A percentile compares a stretch with the other conserved stretches of the same genome.
These are phyloP conservation scores for Cassiopea andromeda DNA, from an alignment of 30 jellyfish, hydroid and myxozoan species.

Conservation along the genomic window DNA sequence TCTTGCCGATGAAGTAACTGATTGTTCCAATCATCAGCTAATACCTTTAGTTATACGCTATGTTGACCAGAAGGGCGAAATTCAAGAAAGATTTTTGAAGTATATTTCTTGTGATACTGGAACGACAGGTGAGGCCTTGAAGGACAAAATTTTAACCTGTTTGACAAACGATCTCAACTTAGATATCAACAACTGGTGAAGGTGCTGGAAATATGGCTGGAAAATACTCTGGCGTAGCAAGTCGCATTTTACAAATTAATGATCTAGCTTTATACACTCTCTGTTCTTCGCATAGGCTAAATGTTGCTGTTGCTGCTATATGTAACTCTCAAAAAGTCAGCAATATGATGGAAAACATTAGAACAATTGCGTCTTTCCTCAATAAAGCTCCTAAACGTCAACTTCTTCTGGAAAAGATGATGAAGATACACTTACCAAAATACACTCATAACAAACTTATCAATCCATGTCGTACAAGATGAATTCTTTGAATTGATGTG, in stretches of 20 bases:
- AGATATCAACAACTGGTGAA: constrained; percentile 19
- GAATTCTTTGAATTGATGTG: constrained; percentile 17
- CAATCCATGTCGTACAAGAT: not conserved
- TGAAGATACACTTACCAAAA: not conserved
- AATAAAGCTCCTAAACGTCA: not conserved
- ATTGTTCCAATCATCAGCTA: not conserved
- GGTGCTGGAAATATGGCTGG: constrained; percentile 59
- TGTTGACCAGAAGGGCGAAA: constrained; percentile 17
- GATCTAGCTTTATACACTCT: constrained; percentile 1
- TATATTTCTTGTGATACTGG: constrained; percentile 35
- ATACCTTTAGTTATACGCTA: constrained; percentile 44
- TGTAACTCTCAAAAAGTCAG: constrained; percentile 1
- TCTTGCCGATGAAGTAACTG: constrained; percentile 67
- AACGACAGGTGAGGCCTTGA: constrained; percentile 16
- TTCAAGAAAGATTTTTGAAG: not conserved
- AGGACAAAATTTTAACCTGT: constrained; percentile 14
- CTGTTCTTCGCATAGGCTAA: constrained; percentile 15
- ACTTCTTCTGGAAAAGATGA: constrained; percentile 2
- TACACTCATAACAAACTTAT: not conserved
- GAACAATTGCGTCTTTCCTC: not conserved
- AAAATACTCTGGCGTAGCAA: constrained; percentile 37
- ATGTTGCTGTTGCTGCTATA: constrained; percentile 11
- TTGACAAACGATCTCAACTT: constrained; percentile 1
- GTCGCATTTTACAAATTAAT: constrained; percentile 4
- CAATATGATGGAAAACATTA: constrained; percentile 8